Base-by-base conservation (phyloP, 2,797 vertebrate species). In the Stomatorhinus walkeri region DNA sequence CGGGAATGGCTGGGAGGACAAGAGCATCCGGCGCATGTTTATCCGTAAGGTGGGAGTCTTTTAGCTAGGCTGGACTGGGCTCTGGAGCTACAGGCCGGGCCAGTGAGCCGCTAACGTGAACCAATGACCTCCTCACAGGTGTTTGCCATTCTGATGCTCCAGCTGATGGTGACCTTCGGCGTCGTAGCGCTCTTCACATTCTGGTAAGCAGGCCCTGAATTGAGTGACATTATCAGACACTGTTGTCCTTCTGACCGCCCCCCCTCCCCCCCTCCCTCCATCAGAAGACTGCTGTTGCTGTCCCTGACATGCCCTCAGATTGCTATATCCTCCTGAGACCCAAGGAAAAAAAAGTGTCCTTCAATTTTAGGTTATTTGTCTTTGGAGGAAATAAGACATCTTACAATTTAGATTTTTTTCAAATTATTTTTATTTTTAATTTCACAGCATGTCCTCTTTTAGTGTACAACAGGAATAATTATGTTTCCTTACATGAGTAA, bases 151-250 rank as follows among this genome's bases (percentile, higher is more conserved):
- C 91, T 93, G 64, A 93, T 93, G 93, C 89, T 91, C 56, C 93
- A 93, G 90, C 92, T 93, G 40, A 88, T 93, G 91, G 92, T 92
- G 89, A 93, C 93, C 4, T 93, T 93, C 84, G 89, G 90, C 3
- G 89, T 93, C 43, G 93, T 93, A 88, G 92, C 93, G 2, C 90
- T 93, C 46, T 93, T 93, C 86, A 92, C 91, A 6, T 93, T 93
- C 90, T 92, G 90, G 92, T 93, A 87, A 89, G 88, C 9, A 81
- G 40, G 24, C 76, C 6, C 28, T 19, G 22, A 6, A 40, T n/a
- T 49, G 40, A 61, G 5, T 4, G 16, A 36, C n/a, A 1, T n/a
- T 43, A 6, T 32, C 28, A 32, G 28, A 32, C 28, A 32, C 28
- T 32, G 28, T 32, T 32, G 28, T 32, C 0, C 28, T 32, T 32